These are phyloP conservation scores for Pteromalus puparum DNA, from an alignment of 1,140 invertebrate species.

Conservation along the genomic window DNA sequence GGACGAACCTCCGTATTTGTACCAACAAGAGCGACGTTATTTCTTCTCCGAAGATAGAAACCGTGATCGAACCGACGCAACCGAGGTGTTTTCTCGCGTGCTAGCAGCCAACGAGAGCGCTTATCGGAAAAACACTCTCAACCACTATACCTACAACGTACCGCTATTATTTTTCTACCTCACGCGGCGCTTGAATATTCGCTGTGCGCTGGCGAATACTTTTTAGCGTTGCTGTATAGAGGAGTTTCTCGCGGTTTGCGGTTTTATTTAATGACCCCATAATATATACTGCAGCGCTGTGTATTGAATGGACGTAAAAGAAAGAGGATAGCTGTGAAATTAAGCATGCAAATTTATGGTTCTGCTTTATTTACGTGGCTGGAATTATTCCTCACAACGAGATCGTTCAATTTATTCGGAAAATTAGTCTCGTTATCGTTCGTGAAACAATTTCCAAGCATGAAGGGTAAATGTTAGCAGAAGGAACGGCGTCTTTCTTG, in stretches of 20 bases:
- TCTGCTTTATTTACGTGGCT: not conserved
- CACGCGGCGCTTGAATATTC: not conserved
- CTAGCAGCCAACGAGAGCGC: not conserved
- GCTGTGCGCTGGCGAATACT: not conserved
- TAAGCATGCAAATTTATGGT: slow-evolving; percentile 28
- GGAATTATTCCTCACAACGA: too few relatives aligned
- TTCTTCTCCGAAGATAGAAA: not conserved
- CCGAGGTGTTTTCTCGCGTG: slow-evolving; percentile 11
- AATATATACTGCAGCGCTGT: not conserved
- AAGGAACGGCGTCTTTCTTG: too few relatives aligned
- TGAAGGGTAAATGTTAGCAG: too few relatives aligned
- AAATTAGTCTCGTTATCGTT: too few relatives aligned
- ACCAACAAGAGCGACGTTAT: not conserved
- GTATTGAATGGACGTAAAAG: not conserved
- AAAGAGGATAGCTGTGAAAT: not conserved
- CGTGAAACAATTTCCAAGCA: too few relatives aligned
- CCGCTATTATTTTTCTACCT: slow-evolving; percentile 25
- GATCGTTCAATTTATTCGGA: too few relatives aligned
- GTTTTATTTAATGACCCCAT: slow-evolving; percentile 32
- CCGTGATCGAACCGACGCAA: not conserved
- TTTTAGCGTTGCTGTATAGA: not conserved
- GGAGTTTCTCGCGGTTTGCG: slow-evolving; percentile 4
- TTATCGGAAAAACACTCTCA: slow-evolving; percentile 27
- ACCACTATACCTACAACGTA: not conserved
- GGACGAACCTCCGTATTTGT: not conserved